Evolutionary conservation across 2,888 invertebrate species (phyloP).

Genomic region (Lottia gigantea): DNA sequence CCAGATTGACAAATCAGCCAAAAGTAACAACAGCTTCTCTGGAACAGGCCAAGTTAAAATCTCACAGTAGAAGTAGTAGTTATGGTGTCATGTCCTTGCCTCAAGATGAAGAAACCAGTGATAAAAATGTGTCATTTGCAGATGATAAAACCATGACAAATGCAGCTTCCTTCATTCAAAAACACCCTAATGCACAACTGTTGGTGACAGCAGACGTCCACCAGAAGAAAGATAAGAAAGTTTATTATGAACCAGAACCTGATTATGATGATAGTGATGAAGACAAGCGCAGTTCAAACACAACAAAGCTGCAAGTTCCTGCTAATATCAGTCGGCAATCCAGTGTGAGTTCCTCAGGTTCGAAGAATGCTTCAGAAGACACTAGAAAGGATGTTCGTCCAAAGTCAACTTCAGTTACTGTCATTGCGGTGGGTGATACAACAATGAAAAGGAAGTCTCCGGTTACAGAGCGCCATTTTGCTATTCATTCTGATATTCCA

Average conservation of each 20-base stretch:
- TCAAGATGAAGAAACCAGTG: constrained; percentile 27
- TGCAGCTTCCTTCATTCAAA: constrained; percentile 56
- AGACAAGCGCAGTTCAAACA: constrained; percentile 25
- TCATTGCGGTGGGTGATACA: constrained; percentile 49
- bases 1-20: constrained; percentile 89
- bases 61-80: constrained; percentile 38
- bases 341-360: constrained; percentile 12
- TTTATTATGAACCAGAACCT: constrained; percentile 50
- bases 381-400: constrained; percentile 9
- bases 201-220: constrained; percentile 56
- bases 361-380: constrained; percentile 7
- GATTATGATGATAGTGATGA: constrained; percentile 56
- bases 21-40: constrained; percentile 70
- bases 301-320: constrained; percentile 2
- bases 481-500: constrained; percentile 31
- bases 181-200: constrained; percentile 58
- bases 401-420: constrained; percentile 43
- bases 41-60: constrained; percentile 37
- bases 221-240: constrained; percentile 33
- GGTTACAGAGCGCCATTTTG: constrained; percentile 24
- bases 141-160: constrained; percentile 55
- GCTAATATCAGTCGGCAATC: constrained; percentile 14
- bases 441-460: constrained; percentile 21
- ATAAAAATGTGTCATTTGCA: constrained; percentile 53
- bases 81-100: constrained; percentile 27